These are phyloP conservation scores for Caenorhabditis latens DNA, from an alignment of 1,140 invertebrate genomes.

Conservation along the genomic window DNA sequence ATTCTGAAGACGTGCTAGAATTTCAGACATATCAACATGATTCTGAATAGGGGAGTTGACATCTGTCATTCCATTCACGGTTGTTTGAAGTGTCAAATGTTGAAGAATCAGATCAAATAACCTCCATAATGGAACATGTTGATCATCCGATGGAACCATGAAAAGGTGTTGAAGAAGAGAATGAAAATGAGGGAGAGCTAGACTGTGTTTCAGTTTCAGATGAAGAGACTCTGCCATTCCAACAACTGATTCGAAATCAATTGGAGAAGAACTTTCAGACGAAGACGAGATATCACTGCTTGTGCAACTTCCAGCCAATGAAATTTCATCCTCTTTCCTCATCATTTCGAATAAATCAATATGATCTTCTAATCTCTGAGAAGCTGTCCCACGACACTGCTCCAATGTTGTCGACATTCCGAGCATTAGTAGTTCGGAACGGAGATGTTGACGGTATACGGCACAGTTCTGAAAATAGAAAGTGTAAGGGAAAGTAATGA, in stretches of 20 bases:
- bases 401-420: slow-evolving; percentile 91
- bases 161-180: slow-evolving; percentile 92
- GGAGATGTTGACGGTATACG: slow-evolving; percentile 93
- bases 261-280: slow-evolving; percentile 81
- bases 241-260: slow-evolving; percentile 93
- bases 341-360: slow-evolving; percentile 98
- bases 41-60: slow-evolving; percentile 87
- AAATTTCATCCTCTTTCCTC: slow-evolving; percentile 92
- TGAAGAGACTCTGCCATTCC: slow-evolving; percentile 93
- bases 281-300: slow-evolving; percentile 57
- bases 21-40: slow-evolving; percentile 71
- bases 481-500: slow-evolving; percentile 1
- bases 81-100: slow-evolving; percentile 90
- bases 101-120: slow-evolving; percentile 94
- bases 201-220: slow-evolving; percentile 90
- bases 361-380: slow-evolving; percentile 79
- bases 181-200: slow-evolving; percentile 91
- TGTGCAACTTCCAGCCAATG: slow-evolving; percentile 55
- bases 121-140: slow-evolving; percentile 90
- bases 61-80: slow-evolving; percentile 88
- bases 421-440: slow-evolving; percentile 96
- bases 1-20: slow-evolving; percentile 83
- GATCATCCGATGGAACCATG: slow-evolving; percentile 86
- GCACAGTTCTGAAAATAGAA: slow-evolving; percentile 83
- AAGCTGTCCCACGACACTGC: slow-evolving; percentile 73